phyloP scores from a whole-genome alignment of 2,113 vertebrate genomes.

The Hippolais icterina region DNA sequence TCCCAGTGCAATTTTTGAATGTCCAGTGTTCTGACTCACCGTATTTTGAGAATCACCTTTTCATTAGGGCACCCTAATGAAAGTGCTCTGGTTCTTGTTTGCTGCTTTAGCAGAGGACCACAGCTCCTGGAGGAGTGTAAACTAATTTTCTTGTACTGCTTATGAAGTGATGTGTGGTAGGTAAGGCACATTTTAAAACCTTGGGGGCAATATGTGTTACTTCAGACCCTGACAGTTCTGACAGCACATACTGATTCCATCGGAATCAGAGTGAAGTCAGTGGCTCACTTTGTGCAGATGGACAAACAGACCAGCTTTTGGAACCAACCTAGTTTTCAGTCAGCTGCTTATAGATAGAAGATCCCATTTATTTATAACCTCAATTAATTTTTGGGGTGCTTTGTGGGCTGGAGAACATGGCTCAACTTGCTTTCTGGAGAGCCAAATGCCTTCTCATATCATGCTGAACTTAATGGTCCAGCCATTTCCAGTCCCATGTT shows the following conservation, averaged over 20 bases:
- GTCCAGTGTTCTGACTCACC: accelerated
- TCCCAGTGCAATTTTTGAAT: background rate
- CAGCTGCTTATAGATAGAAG: background rate
- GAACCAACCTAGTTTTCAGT: background rate
- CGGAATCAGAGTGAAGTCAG: background rate
- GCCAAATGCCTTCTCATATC: background rate
- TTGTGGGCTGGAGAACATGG: background rate
- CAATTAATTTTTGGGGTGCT: background rate
- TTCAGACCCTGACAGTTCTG: background rate
- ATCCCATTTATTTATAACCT: background rate
- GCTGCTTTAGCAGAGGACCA: background rate
- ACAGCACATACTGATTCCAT: background rate
- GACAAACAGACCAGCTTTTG: background rate
- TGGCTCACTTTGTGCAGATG: background rate
- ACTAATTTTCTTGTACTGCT: background rate
- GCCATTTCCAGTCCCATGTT: accelerated
- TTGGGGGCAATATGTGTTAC: background rate
- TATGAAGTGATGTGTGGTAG: background rate
- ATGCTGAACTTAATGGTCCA: background rate
- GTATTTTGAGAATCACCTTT: background rate
- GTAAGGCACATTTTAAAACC: background rate
- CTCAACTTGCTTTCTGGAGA: background rate
- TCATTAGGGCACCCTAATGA: accelerated
- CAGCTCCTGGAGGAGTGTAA: background rate
- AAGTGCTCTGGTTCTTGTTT: background rate